phyloP scores from a whole-genome alignment of 2,797 vertebrate species.

The Sebastes taczanowskii region DNA sequence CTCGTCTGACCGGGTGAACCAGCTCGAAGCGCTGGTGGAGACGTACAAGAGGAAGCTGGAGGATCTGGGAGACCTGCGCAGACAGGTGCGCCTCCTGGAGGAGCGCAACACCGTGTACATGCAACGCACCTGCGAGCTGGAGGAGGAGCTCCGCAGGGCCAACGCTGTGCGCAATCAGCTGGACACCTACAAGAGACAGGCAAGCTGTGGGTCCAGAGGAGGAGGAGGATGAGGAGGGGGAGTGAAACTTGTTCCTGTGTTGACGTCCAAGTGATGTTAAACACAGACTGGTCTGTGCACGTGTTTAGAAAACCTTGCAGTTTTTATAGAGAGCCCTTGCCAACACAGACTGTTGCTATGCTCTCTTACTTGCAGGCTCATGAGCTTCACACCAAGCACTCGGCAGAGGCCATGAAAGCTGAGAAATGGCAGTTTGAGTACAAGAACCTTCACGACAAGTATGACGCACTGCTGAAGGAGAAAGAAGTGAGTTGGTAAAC shows the following conservation, averaged over 20 bases:
- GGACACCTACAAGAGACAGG: slow-evolving; percentile 90
- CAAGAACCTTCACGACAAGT: slow-evolving; percentile 90
- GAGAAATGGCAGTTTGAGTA: slow-evolving; percentile 95
- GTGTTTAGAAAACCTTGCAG: slow-evolving; percentile 19
- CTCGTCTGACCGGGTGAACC: slow-evolving; percentile 89
- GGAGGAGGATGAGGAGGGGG: background rate
- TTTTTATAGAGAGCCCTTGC: background rate
- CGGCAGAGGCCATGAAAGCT: slow-evolving; percentile 88
- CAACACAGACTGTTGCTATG: slow-evolving; percentile 27
- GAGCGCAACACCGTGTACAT: slow-evolving; percentile 90
- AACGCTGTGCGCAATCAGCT: slow-evolving; percentile 86
- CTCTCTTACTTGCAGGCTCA: slow-evolving; percentile 82
- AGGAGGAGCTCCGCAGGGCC: slow-evolving; percentile 90
- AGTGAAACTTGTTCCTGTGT: slow-evolving; percentile 3
- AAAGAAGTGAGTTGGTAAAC: slow-evolving; percentile 83
- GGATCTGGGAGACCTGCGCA: slow-evolving; percentile 89
- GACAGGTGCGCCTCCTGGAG: slow-evolving; percentile 92
- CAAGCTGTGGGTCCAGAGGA: slow-evolving; percentile 43
- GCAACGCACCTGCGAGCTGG: slow-evolving; percentile 91
- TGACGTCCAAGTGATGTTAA: slow-evolving; percentile 39
- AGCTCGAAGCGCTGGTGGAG: slow-evolving; percentile 88
- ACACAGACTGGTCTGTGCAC: slow-evolving; percentile 33
- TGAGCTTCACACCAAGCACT: slow-evolving; percentile 87
- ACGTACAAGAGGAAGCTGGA: slow-evolving; percentile 90
- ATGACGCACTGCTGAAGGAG: slow-evolving; percentile 86